Evolutionary conservation across 1,140 invertebrate species (phyloP).

Genomic region (Drosophila kohkoa): DNA sequence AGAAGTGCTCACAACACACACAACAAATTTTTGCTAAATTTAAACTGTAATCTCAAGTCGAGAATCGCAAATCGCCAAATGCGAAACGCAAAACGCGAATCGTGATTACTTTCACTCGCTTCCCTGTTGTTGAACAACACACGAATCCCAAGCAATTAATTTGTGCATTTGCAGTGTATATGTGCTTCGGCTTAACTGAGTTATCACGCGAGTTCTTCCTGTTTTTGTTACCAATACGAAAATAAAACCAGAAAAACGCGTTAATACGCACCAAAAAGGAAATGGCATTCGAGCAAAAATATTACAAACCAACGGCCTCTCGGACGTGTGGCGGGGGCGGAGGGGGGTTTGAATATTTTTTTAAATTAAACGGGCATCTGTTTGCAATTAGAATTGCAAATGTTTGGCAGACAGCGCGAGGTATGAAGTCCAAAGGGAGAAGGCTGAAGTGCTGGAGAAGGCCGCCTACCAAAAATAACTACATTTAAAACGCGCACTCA

Average conservation of each 20-base stretch:
- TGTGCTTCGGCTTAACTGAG: slow-evolving; percentile 21
- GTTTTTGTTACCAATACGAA: slow-evolving; percentile 58
- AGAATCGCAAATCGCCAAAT: neutral
- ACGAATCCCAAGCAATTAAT: neutral
- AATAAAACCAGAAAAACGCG: slow-evolving; percentile 66
- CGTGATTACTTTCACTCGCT: neutral
- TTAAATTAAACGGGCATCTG: slow-evolving; percentile 59
- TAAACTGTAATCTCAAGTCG: slow-evolving; percentile 22
- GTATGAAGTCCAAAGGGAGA: slow-evolving; percentile 10
- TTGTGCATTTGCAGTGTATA: slow-evolving; percentile 4
- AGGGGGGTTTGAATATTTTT: slow-evolving; percentile 22
- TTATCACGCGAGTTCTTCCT: slow-evolving; percentile 48
- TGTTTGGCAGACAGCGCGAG: slow-evolving; percentile 32
- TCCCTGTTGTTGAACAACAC: neutral
- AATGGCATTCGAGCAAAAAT: slow-evolving; percentile 46
- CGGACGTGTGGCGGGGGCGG: neutral
- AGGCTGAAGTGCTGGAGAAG: neutral
- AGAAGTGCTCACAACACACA: slow-evolving; percentile 11
- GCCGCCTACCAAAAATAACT: slow-evolving; percentile 59
- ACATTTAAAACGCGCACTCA: slow-evolving; percentile 27
- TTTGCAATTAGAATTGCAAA: slow-evolving; percentile 79
- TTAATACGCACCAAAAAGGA: slow-evolving; percentile 43
- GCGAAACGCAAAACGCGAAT: neutral
- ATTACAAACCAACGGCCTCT: slow-evolving; percentile 9
- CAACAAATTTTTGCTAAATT: slow-evolving; percentile 28